These are phyloP conservation scores for Tetraneura akinire DNA, from an alignment of 1,140 invertebrate genomes.

Conservation along the genomic window DNA sequence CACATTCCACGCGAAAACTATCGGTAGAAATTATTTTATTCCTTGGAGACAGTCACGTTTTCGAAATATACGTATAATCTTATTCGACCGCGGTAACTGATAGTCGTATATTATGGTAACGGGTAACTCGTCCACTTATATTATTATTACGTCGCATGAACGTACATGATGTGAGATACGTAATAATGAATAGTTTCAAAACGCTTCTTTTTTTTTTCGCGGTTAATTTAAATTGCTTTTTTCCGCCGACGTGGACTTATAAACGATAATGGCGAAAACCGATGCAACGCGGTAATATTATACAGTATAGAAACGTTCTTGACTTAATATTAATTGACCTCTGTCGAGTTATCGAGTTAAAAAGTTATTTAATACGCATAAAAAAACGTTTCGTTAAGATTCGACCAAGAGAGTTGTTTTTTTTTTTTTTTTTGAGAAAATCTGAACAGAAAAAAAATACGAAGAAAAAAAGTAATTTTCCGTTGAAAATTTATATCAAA, in stretches of 20 bases:
- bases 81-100: no score
- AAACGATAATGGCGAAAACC: background rate
- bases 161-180: no score
- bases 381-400: background rate
- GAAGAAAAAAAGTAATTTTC: background rate
- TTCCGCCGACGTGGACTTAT: background rate
- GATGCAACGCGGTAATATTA: background rate
- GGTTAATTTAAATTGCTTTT: constrained; percentile 19
- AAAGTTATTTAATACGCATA: background rate
- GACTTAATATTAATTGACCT: background rate
- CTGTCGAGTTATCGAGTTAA: background rate
- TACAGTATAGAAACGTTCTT: background rate
- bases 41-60: no score
- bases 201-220: background rate
- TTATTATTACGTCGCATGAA: no score
- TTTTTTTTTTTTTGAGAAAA: no score
- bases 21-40: no score
- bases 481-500: background rate
- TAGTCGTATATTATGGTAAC: no score
- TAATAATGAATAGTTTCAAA: no score
- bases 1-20: no score
- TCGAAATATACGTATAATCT: background rate
- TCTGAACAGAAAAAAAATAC: no score
- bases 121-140: no score
- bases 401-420: background rate